Conservation (phyloP, 2,113 vertebrate species). For the Oncorhynchus kisutch region DNA sequence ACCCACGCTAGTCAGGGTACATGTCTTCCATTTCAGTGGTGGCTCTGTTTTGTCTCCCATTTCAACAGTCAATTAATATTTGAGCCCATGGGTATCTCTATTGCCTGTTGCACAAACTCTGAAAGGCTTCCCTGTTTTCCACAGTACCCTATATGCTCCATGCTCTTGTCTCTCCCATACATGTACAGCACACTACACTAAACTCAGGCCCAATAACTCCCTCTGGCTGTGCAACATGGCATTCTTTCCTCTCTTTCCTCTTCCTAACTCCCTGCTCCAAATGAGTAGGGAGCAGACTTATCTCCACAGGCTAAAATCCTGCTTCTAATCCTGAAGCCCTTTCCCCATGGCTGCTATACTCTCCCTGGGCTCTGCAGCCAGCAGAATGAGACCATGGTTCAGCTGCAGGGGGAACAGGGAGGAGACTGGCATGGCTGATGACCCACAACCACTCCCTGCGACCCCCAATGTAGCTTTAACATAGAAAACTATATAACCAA, state of each 20-base stretch:
- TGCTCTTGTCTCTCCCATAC: not conserved
- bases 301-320: not conserved
- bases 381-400: not conserved
- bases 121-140: not conserved
- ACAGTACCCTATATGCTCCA: not conserved
- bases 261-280: not conserved
- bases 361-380: not conserved
- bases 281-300: not conserved
- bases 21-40: not conserved
- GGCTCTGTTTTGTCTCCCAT: not conserved
- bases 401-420: not conserved
- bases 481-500: no score
- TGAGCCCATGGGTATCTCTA: not conserved
- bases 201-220: not conserved
- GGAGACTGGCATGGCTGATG: not conserved
- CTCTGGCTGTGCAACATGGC: slow-evolving; percentile 7
- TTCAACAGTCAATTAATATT: not conserved
- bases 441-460: not conserved
- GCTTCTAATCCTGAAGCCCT: not conserved
- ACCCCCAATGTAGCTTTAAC: not conserved
- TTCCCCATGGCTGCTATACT: not conserved
- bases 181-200: not conserved
- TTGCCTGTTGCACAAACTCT: not conserved
- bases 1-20: not conserved
- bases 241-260: not conserved